Evolutionary conservation across 2,113 vertebrate genomes (phyloP).

Genomic region (Aegithalos caudatus): DNA sequence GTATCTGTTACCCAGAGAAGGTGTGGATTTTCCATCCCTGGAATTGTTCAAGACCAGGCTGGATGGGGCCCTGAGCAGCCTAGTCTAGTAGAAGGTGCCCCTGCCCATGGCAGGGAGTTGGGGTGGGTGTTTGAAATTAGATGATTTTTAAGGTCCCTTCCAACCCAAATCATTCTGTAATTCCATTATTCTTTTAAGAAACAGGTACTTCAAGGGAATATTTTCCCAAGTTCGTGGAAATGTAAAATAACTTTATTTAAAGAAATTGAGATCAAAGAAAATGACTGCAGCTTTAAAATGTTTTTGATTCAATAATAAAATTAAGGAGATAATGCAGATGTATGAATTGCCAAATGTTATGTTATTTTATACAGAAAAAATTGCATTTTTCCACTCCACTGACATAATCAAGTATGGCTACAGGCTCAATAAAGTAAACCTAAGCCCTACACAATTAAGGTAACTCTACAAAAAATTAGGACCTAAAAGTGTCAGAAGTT

Average conservation of each 20-base stretch:
- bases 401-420: neutral
- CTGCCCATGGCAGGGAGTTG: rapidly evolving
- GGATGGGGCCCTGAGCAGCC: neutral
- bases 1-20: neutral
- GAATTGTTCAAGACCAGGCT: neutral
- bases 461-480: neutral
- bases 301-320: neutral
- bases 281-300: neutral
- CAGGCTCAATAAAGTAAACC: neutral
- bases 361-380: neutral
- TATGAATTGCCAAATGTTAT: neutral
- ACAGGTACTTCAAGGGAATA: neutral
- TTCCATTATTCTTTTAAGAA: neutral
- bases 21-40: neutral
- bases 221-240: neutral
- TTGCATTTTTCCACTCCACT: neutral
- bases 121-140: neutral
- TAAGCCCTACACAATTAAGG: neutral
- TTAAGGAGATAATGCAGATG: neutral
- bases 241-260: neutral
- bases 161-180: neutral
- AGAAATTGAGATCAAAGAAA: neutral
- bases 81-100: neutral
- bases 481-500: neutral
- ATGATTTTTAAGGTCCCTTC: neutral